phyloP scores from a whole-genome alignment of 2,888 invertebrate species.

The Troides helena region DNA sequence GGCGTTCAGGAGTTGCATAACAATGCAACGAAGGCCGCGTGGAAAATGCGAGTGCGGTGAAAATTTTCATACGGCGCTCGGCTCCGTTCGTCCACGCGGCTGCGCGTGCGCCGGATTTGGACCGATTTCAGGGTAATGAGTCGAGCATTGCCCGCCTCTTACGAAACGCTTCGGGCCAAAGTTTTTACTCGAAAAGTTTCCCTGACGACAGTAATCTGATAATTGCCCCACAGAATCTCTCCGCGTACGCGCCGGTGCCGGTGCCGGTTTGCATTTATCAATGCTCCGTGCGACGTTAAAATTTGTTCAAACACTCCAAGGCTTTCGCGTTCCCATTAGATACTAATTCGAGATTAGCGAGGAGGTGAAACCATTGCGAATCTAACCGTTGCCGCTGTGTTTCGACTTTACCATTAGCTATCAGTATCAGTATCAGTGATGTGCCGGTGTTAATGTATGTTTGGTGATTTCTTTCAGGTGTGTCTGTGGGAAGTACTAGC shows the following conservation, averaged over 20 bases:
- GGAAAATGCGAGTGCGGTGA: conserved; percentile 64
- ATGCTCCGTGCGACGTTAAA: conserved; percentile 45
- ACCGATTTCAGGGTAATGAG: conserved; percentile 63
- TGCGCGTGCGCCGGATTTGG: conserved; percentile 55
- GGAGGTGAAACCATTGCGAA: background rate
- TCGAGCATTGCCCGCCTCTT: conserved; percentile 53
- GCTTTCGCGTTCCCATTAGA: conserved; percentile 44
- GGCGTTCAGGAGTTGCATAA: conserved; percentile 69
- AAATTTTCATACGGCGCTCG: conserved; percentile 56
- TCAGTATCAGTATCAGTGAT: conserved; percentile 31
- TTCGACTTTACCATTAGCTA: conserved; percentile 25
- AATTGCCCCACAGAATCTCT: conserved; percentile 65
- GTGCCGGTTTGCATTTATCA: conserved; percentile 40
- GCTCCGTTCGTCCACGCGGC: conserved; percentile 48
- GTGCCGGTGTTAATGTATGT: conserved; percentile 44
- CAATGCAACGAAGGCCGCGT: conserved; percentile 68
- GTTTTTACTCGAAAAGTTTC: conserved; percentile 58
- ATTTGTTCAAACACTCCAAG: conserved; percentile 56
- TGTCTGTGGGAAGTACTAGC: conserved; percentile 66
- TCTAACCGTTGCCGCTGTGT: conserved; percentile 17
- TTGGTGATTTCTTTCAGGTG: conserved; percentile 63
- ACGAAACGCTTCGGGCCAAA: conserved; percentile 63
- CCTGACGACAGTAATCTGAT: conserved; percentile 65
- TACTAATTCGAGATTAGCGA: conserved; percentile 32
- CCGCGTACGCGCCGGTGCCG: conserved; percentile 49